These are phyloP conservation scores for Amblyraja radiata DNA, from an alignment of 2,797 vertebrate genomes.

Conservation along the genomic window DNA sequence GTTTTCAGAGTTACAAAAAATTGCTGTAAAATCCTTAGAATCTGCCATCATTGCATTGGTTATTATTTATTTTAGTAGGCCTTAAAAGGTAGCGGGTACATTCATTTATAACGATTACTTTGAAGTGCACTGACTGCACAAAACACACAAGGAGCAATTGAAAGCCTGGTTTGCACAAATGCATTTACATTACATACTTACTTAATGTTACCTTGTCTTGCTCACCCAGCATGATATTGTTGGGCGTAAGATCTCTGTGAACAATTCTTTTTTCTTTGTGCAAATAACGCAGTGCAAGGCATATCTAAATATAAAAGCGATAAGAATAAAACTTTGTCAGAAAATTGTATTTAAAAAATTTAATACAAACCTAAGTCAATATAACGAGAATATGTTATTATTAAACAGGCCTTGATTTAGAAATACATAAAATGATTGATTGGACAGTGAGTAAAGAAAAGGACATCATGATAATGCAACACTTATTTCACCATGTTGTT, in stretches of 20 bases:
- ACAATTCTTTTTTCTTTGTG: constrained; percentile 86
- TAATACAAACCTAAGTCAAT: neutral
- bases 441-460: neutral
- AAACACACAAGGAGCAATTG: neutral
- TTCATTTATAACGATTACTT: neutral
- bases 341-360: neutral
- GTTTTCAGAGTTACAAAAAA: neutral
- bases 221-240: constrained; percentile 81
- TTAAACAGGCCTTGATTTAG: neutral
- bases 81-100: neutral
- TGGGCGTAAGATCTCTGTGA: constrained; percentile 76
- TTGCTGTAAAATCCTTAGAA: neutral
- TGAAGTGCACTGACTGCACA: neutral
- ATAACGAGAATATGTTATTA: neutral
- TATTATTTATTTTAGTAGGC: neutral
- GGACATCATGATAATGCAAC: neutral
- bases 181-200: constrained; percentile 55
- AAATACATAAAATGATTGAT: neutral
- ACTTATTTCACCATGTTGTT: neutral
- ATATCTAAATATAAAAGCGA: constrained; percentile 62
- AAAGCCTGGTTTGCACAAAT: neutral
- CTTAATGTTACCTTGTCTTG: constrained; percentile 81
- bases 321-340: constrained; percentile 7
- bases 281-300: constrained; percentile 76
- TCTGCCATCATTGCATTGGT: neutral